Percentiles rank a stretch among this genome's conserved stretches.
Evolutionary conservation across 2,797 vertebrate species (phyloP).

Genomic region (Parotocinclus haroldoi): DNA sequence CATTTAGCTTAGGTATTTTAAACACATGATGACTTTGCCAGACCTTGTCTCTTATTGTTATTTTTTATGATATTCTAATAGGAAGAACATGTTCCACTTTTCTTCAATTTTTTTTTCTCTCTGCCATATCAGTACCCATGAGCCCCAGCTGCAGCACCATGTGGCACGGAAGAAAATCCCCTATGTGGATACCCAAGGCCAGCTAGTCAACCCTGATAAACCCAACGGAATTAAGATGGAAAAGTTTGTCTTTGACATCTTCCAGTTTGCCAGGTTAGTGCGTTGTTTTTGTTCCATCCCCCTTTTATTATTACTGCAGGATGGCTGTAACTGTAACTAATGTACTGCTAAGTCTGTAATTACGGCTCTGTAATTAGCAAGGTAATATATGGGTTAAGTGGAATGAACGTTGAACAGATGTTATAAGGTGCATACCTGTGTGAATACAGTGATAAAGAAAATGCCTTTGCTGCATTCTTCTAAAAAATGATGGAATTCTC

Average conservation of each 20-base stretch:
- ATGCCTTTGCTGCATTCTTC: too few species aligned
- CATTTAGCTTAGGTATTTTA: conserved; percentile 45
- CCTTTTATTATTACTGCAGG: not conserved
- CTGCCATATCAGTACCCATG: conserved; percentile 73
- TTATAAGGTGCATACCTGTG: too few species aligned
- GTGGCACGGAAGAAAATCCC: conserved; percentile 97
- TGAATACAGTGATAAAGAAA: too few species aligned
- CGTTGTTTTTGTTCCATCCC: not conserved
- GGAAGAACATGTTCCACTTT: conserved; percentile 42
- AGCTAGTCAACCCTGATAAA: conserved; percentile 84
- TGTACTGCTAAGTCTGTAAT: too few species aligned
- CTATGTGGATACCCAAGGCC: conserved; percentile 77
- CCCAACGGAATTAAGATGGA: conserved; percentile 99
- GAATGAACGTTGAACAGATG: too few species aligned
- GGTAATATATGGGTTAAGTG: too few species aligned
- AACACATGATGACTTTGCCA: conserved; percentile 44
- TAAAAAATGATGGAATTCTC: too few species aligned
- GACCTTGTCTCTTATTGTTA: conserved; percentile 29
- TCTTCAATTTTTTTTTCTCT: conserved; percentile 14
- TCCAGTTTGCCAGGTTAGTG: conserved; percentile 94
- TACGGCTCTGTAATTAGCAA: too few species aligned
- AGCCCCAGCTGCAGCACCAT: conserved; percentile 90
- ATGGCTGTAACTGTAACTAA: too few species aligned
- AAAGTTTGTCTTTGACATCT: conserved; percentile 98
- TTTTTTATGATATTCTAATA: conserved; percentile 38